Conservation (phyloP, 2,888 invertebrate genomes). For the Netelia fuscicornis region DNA sequence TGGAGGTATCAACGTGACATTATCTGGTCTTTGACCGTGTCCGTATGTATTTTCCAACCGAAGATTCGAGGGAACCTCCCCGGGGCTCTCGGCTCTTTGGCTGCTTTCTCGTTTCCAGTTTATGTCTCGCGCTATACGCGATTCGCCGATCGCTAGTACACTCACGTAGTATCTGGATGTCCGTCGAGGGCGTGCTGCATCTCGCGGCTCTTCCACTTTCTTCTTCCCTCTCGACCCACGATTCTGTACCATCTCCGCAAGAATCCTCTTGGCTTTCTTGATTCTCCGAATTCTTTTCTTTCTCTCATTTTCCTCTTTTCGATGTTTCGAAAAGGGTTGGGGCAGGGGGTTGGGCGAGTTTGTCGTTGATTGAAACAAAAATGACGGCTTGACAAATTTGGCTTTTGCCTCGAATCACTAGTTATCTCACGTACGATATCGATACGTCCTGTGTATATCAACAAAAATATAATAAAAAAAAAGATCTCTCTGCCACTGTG, state of each 20-base stretch:
- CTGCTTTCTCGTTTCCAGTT: conserved; percentile 59
- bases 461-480: conserved; percentile 1
- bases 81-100: conserved; percentile 32
- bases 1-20: conserved; percentile 32
- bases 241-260: conserved; percentile 30
- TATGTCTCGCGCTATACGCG: conserved; percentile 49
- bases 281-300: not conserved
- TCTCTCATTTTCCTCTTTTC: not conserved
- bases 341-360: conserved; percentile 1
- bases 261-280: conserved; percentile 24
- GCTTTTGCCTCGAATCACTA: conserved; percentile 35
- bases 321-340: conserved; percentile 36
- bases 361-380: conserved; percentile 63
- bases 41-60: conserved; percentile 24
- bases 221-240: conserved; percentile 15
- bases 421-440: conserved; percentile 55
- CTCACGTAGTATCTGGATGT: conserved; percentile 68
- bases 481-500: not conserved
- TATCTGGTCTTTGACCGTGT: conserved; percentile 5
- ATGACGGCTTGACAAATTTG: conserved; percentile 63
- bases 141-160: conserved; percentile 49
- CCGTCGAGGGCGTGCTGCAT: conserved; percentile 62
- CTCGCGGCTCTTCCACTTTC: conserved; percentile 52
- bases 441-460: conserved; percentile 35
- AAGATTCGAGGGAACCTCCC: conserved; percentile 25